Evolutionary conservation across 2,888 invertebrate genomes (phyloP), one percentile per base, ranked within the genome.

Genomic region (Catonia carolina): DNA sequence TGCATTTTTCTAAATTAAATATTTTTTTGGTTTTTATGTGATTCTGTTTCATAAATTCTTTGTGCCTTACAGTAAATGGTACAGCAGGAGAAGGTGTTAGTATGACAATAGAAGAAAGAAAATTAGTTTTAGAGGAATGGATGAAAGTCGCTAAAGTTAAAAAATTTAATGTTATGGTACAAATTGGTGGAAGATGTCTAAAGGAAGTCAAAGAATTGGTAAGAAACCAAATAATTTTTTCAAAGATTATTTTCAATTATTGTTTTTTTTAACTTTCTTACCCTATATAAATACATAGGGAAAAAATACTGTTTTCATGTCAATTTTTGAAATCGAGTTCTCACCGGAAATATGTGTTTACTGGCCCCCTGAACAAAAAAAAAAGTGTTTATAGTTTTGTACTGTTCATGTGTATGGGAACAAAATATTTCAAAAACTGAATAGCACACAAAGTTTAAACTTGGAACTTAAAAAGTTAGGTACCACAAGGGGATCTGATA

Each of bases 21-120:
- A n/a, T n/a, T n/a, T n/a, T n/a, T n/a, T n/a, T n/a, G n/a, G n/a
- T n/a, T n/a, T n/a, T n/a, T n/a, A n/a, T n/a, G n/a, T n/a, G n/a
- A n/a, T n/a, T n/a, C n/a, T n/a, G n/a, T n/a, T n/a, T n/a, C n/a
- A n/a, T n/a, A n/a, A n/a, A n/a, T n/a, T n/a, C n/a, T n/a, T n/a
- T n/a, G n/a, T n/a, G n/a, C n/a, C n/a, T n/a, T 69, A 1, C 66
- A 89, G 89, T 89, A 5, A 86, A 86, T 71, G 89, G 90, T 10
- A 87, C 89, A 0, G 82, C 81, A 22, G 90, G 89, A 0, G 90
- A 91, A 72, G 86, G 86, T 0, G 78, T 81, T 65, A 81, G 79
- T 0, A 71, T 89, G 70, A 82, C 77, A 39, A 71, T 84, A 0
- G 69, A 70, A 0, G 89, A 91, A 70, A 77, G 90, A 48, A 86